Evolutionary conservation across 2,113 vertebrate genomes (phyloP).

Genomic region (Macquaria ambigua): DNA sequence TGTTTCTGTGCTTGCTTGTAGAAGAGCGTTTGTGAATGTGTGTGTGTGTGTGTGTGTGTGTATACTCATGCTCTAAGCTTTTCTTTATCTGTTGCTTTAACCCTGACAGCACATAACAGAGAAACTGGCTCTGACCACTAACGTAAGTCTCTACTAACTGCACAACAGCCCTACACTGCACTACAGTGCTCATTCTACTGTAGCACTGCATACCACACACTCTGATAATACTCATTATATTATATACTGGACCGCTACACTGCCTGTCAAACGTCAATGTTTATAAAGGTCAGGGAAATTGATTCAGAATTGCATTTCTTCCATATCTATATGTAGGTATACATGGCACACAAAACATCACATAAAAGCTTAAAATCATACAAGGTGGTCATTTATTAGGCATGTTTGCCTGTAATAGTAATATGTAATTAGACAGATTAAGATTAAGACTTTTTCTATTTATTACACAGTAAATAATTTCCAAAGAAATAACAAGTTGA

Average conservation of each 20-base stretch:
- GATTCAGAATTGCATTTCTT: background rate
- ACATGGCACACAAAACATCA: background rate
- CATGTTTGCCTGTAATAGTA: background rate
- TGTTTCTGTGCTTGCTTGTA: background rate
- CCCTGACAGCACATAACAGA: constrained; percentile 83
- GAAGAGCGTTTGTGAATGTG: background rate
- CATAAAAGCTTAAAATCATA: background rate
- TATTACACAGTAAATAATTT: no score
- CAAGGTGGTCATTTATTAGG: background rate
- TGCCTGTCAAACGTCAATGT: background rate
- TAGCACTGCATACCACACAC: background rate
- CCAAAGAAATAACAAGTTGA: no score
- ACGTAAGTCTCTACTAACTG: constrained; percentile 77
- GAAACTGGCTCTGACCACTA: constrained; percentile 84
- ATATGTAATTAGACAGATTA: no score
- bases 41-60: background rate
- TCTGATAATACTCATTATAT: background rate
- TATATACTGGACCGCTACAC: background rate
- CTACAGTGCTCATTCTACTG: background rate
- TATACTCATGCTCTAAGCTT: constrained; percentile 33
- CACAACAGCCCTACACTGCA: background rate
- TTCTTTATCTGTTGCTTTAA: constrained; percentile 65
- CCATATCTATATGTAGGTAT: background rate
- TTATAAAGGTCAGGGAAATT: background rate
- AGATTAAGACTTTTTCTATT: no score